These are phyloP conservation scores for Tanaodytes sp. DNA, from an alignment of 2,888 invertebrate genomes.

Conservation along the genomic window DNA sequence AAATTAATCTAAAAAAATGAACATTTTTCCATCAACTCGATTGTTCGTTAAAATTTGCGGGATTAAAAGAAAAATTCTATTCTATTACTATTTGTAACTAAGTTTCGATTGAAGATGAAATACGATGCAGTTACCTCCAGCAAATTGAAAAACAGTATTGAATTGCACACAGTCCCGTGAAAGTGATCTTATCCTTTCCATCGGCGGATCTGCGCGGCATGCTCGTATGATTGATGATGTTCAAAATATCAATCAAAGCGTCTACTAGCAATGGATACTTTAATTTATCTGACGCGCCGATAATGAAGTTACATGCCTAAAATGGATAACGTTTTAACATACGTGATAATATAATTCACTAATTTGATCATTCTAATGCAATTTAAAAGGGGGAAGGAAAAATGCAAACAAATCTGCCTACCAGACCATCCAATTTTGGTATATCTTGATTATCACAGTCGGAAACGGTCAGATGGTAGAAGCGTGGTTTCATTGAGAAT, in stretches of 20 bases:
- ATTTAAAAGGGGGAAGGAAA: too few species aligned
- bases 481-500: constrained; percentile 87
- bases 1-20: constrained; percentile 78
- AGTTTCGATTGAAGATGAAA: not conserved
- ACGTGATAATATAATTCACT: not conserved
- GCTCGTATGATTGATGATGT: constrained; percentile 82
- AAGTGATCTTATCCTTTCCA: constrained; percentile 72
- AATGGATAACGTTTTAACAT: constrained; percentile 8
- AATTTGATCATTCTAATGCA: not conserved
- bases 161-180: constrained; percentile 84
- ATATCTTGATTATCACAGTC: constrained; percentile 86
- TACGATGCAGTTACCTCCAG: constrained; percentile 78
- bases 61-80: too few species aligned
- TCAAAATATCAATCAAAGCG: constrained; percentile 86
- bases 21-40: too few species aligned
- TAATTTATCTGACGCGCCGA: constrained; percentile 92
- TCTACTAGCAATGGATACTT: constrained; percentile 90
- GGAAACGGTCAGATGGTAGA: constrained; percentile 89
- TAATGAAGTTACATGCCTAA: constrained; percentile 91
- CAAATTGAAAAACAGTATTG: constrained; percentile 92
- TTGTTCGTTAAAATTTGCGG: too few species aligned
- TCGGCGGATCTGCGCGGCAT: constrained; percentile 63
- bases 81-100: too few species aligned
- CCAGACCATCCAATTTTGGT: constrained; percentile 90
- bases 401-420: constrained; percentile 3